A percentile compares a stretch with the other conserved stretches of the same genome.
Conservation (phyloP, 2,888 invertebrate genomes). For the Dasysyrphus tricinctus region DNA sequence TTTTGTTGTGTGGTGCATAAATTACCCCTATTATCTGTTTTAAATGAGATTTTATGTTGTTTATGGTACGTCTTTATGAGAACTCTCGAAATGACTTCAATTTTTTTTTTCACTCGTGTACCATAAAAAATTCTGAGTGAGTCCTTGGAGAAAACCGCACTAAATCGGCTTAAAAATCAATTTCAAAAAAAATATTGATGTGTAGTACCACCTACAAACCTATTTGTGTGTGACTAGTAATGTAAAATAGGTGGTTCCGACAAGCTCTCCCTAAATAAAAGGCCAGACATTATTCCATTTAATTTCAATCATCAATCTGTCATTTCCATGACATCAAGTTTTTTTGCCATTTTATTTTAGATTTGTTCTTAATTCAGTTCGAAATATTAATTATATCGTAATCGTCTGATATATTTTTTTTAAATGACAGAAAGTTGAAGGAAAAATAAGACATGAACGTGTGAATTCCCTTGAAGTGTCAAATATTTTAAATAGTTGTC, state of each 20-base stretch:
- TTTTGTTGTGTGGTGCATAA: constrained; percentile 50
- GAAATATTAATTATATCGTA: constrained; percentile 3
- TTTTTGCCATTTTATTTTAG: not conserved
- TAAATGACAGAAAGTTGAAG: not conserved
- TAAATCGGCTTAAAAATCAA: constrained; percentile 19
- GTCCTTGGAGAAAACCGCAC: constrained; percentile 7
- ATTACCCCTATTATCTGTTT: constrained; percentile 61
- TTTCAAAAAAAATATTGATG: not conserved
- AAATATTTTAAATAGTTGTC: constrained; percentile 18
- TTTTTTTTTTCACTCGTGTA: not conserved
- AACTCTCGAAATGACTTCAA: constrained; percentile 7
- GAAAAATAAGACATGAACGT: not conserved
- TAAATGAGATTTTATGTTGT: constrained; percentile 53
- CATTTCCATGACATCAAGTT: constrained; percentile 21
- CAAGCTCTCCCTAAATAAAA: not conserved
- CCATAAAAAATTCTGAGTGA: not conserved
- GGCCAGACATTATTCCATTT: constrained; percentile 18
- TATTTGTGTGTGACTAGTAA: not conserved
- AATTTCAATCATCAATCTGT: constrained; percentile 36
- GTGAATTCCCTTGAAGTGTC: constrained; percentile 9
- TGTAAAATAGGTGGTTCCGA: not conserved
- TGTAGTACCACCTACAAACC: not conserved
- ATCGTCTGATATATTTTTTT: not conserved
- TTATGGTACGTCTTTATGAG: constrained; percentile 26
- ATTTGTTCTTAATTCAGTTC: not conserved